Evolutionary conservation across 2,113 vertebrate genomes (phyloP).

Genomic region (Dromaius novaehollandiae): DNA sequence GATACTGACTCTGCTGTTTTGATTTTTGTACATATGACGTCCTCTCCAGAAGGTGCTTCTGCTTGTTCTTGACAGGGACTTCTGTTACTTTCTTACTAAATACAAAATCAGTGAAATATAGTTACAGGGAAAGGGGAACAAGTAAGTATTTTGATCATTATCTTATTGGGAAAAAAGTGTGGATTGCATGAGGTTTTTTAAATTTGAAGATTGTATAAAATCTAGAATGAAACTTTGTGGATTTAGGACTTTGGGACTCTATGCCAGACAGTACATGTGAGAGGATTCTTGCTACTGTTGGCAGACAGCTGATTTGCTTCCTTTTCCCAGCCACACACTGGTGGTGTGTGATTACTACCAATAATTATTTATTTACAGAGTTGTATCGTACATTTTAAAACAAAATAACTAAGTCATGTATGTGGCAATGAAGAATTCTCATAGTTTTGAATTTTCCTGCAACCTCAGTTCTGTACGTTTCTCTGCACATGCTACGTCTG

Average conservation of each 20-base stretch:
- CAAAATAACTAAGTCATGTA: background rate
- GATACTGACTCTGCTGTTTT: background rate
- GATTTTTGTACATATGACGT: background rate
- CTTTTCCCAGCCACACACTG: background rate
- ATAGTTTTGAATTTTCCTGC: background rate
- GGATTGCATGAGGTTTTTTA: background rate
- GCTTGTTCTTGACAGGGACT: background rate
- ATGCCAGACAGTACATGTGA: background rate
- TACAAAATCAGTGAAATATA: background rate
- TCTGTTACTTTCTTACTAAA: conserved; percentile 6
- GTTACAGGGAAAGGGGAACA: background rate
- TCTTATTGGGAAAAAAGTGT: background rate
- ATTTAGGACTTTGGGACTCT: background rate
- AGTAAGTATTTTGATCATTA: background rate
- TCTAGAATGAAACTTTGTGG: background rate
- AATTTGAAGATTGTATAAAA: background rate
- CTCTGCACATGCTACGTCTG: background rate
- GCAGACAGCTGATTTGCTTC: no score
- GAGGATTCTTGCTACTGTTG: background rate
- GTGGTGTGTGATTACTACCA: background rate
- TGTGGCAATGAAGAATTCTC: background rate
- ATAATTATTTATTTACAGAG: background rate
- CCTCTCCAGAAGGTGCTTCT: background rate
- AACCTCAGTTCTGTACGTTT: background rate
- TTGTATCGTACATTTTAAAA: background rate